phyloP scores from a whole-genome alignment of 1,140 invertebrate species.

The Drosophila bocqueti region DNA sequence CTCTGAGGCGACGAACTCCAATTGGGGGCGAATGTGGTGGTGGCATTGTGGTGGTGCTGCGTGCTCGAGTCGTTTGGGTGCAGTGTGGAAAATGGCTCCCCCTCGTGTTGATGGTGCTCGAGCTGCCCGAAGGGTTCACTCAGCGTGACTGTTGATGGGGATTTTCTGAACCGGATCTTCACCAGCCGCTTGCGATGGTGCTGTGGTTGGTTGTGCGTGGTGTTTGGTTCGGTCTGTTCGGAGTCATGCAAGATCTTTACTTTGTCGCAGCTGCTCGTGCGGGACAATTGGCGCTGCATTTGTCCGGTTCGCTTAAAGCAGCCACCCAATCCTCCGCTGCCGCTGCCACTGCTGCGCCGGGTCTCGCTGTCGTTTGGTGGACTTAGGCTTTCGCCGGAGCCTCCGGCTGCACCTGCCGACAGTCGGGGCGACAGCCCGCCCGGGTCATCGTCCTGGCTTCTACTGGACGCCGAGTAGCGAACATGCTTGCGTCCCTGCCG shows the following conservation, averaged over 20 bases:
- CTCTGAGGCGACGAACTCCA: slow-evolving; percentile 77
- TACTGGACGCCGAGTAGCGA: slow-evolving; percentile 54
- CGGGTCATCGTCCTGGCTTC: slow-evolving; percentile 40
- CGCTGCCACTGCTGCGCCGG: slow-evolving; percentile 26
- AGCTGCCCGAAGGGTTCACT: slow-evolving; percentile 35
- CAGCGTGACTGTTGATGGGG: slow-evolving; percentile 34
- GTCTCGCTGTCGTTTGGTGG: slow-evolving; percentile 14
- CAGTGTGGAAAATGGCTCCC: slow-evolving; percentile 5
- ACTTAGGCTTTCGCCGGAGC: neutral
- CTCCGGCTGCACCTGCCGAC: neutral
- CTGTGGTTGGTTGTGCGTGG: slow-evolving; percentile 39
- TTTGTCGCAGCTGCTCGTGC: slow-evolving; percentile 72
- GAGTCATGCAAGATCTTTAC: slow-evolving; percentile 78
- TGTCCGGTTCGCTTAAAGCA: slow-evolving; percentile 44
- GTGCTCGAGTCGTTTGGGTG: slow-evolving; percentile 36
- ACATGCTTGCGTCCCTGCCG: slow-evolving; percentile 53
- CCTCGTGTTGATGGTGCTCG: slow-evolving; percentile 7
- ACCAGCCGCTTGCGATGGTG: slow-evolving; percentile 41
- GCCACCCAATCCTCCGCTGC: slow-evolving; percentile 19
- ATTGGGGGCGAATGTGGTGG: slow-evolving; percentile 61
- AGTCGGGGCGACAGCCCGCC: slow-evolving; percentile 23
- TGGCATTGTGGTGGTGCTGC: slow-evolving; percentile 37
- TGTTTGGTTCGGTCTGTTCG: slow-evolving; percentile 49
- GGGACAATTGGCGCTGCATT: slow-evolving; percentile 69
- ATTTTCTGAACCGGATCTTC: slow-evolving; percentile 45